Base-by-base conservation (phyloP, 2,113 vertebrate species). In the Balaenoptera acutorostrata region DNA sequence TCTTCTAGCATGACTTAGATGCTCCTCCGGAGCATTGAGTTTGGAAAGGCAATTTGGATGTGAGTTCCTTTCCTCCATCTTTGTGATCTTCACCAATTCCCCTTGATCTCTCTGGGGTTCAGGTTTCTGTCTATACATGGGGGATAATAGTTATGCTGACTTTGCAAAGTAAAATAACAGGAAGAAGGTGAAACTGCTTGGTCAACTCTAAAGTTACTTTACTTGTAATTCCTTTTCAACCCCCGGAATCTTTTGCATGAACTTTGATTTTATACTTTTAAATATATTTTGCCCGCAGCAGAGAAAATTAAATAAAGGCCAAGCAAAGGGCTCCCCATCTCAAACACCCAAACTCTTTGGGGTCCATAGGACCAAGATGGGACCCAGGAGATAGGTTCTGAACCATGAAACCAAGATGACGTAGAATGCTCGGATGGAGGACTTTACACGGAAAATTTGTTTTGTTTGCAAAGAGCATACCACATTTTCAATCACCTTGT, bases 111-210 rank as follows among this genome's bases (percentile, higher is more conserved):
- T 31, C 10, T 44, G 11, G 82, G 36, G 21, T 9, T 39, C 23
- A 23, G 13, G 3, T 7, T 80, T 44, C 17, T 83, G n/a, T n/a
- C 68, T 27, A 1, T 5, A 36, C 25, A 6, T 11, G 3, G 41
- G 23, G 69, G 23, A 20, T 1, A 20, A 8, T 9, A 14, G 15
- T 29, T 23, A 7, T 0, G 2, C 41, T 55, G 39, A 21, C 39
- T 52, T 71, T 57, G 20, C 20, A 25, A 55, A 66, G 52, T 71
- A 12, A 61, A 41, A 20, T n/a, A 20, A 64, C 59, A 36, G 23
- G 46, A 63, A 55, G 36, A 23, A 9, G 2, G 9, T 49, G 13
- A n/a, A 39, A 20, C 29, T 29, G 18, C 21, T 5, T 83, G 12
- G 14, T 8, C 6, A 55, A 0, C 18, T 52, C 63, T 31, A 25